phyloP scores from a whole-genome alignment of 2,113 vertebrate genomes.

The Geococcyx californianus region DNA sequence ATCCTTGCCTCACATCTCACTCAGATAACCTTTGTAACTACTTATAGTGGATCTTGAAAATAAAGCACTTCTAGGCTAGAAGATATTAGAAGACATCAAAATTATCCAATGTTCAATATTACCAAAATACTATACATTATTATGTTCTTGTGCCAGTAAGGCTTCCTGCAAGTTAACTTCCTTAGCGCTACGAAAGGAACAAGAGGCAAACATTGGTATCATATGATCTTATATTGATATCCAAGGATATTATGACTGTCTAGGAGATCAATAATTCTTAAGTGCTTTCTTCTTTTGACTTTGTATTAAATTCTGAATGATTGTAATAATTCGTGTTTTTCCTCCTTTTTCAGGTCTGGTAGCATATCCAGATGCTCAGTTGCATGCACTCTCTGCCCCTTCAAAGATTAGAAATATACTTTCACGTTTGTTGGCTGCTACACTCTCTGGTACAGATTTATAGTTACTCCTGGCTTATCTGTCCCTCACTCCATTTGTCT shows the following conservation, averaged over 20 bases:
- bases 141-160: slow-evolving; percentile 5
- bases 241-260: not conserved
- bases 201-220: not conserved
- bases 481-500: not conserved
- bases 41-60: slow-evolving; percentile 53
- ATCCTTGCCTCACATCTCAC: not conserved
- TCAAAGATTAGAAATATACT: not conserved
- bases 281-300: not conserved
- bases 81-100: slow-evolving; percentile 53
- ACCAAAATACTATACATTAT: slow-evolving; percentile 50
- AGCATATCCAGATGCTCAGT: not conserved
- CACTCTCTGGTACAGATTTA: not conserved
- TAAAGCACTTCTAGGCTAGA: slow-evolving; percentile 54
- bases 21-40: slow-evolving; percentile 60
- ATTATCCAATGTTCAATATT: slow-evolving; percentile 57
- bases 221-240: slow-evolving; percentile 34
- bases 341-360: not conserved
- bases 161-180: slow-evolving; percentile 30
- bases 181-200: not conserved
- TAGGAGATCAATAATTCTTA: slow-evolving; percentile 39
- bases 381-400: not conserved
- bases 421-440: not conserved
- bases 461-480: not conserved
- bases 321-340: not conserved
- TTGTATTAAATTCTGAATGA: slow-evolving; percentile 31